These are phyloP conservation scores for Bombus breviceps DNA, from an alignment of 1,140 invertebrate species.

Conservation along the genomic window DNA sequence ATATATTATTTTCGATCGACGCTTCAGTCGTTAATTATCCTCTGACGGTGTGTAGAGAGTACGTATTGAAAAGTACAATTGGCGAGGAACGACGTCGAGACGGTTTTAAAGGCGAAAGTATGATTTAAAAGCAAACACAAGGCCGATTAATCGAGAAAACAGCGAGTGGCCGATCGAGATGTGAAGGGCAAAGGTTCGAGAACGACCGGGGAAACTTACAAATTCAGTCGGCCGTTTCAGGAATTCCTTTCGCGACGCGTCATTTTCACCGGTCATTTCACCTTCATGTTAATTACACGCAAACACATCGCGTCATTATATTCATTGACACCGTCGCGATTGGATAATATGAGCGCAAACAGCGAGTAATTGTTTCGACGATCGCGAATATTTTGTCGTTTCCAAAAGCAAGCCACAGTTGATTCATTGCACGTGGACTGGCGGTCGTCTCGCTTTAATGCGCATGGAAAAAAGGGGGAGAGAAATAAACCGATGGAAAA, in stretches of 20 bases:
- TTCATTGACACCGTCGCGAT: conserved; percentile 61
- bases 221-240: neutral
- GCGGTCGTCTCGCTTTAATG: conserved; percentile 75
- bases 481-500: conserved; percentile 79
- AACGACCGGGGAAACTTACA: neutral
- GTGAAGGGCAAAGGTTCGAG: neutral
- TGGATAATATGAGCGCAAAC: conserved; percentile 60
- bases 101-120: conserved; percentile 6
- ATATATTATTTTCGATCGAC: conserved; percentile 18
- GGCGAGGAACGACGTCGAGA: neutral
- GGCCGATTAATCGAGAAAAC: neutral
- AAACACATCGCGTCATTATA: conserved; percentile 57
- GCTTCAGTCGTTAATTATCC: conserved; percentile 19
- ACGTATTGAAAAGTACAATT: neutral
- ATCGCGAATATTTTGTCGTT: conserved; percentile 65
- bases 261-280: conserved; percentile 24
- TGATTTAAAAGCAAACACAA: conserved; percentile 5
- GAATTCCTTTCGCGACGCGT: neutral
- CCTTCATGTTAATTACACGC: conserved; percentile 57
- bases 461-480: conserved; percentile 72
- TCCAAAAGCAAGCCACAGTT: conserved; percentile 56
- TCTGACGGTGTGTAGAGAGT: too few relatives aligned
- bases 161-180: neutral
- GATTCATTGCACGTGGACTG: conserved; percentile 59
- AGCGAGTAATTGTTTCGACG: conserved; percentile 63